A percentile compares a stretch with the other conserved stretches of the same genome.
phyloP scores from a whole-genome alignment of 2,797 vertebrate species.

The Florisuga fusca region DNA sequence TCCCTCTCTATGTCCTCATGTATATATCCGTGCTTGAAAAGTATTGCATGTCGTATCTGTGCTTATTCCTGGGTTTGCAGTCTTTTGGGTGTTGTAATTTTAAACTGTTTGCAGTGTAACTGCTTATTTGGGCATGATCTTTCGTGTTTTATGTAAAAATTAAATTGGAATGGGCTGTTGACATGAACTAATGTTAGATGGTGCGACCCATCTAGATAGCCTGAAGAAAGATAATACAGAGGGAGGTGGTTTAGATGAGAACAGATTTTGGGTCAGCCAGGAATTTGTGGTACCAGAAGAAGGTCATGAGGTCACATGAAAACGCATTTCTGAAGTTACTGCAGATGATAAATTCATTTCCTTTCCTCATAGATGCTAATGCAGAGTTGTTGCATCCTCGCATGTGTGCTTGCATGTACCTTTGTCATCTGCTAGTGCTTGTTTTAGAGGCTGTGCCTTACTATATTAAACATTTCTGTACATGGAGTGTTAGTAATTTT shows the following conservation, averaged over 20 bases:
- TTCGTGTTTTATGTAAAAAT: background rate
- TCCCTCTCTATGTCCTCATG: background rate
- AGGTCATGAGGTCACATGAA: background rate
- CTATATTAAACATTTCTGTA: background rate
- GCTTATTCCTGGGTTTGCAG: background rate
- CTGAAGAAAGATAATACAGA: background rate
- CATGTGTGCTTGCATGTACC: background rate
- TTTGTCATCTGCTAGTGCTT: slow-evolving; percentile 27
- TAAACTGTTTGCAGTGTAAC: background rate
- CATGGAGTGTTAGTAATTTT: background rate
- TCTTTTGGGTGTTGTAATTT: background rate
- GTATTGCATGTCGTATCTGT: background rate
- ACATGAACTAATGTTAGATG: background rate
- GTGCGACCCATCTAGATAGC: background rate
- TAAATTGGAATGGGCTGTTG: background rate
- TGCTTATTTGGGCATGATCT: background rate
- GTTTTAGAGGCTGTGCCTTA: slow-evolving; percentile 15
- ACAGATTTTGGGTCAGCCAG: background rate
- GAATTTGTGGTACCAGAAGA: background rate
- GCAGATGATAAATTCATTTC: background rate
- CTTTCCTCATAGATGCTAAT: background rate
- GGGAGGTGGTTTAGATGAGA: background rate
- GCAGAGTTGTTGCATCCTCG: background rate
- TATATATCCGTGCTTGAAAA: background rate
- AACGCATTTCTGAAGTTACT: background rate